Evolutionary conservation across 2,888 invertebrate species (phyloP), one percentile per base, ranked within the genome.

Genomic region (Oscheius myriophilus): DNA sequence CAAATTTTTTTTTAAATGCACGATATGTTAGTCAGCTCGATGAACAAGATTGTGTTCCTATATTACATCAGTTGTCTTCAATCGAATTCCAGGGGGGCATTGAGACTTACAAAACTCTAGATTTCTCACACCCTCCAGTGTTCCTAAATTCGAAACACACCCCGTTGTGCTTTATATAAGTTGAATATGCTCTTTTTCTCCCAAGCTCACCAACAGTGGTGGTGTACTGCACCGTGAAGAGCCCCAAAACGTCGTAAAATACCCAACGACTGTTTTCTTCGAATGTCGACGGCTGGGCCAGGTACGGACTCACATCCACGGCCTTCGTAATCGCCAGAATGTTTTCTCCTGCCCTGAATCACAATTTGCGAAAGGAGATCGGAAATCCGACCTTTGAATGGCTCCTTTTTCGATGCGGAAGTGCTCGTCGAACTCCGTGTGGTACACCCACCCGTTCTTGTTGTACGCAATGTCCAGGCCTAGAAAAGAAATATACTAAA

Each of bases 401-500:
- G 92, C 91, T 62, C 92, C 92, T 55, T 91, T 88, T 55, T 93
- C 92, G 86, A 95, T 92, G 86, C 92, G 55, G 71, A 71, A 71
- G 51, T 80, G 78, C 53, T 79, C 74, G 46, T 96, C 95, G 86
- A 92, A 93, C 86, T 91, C 91, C 63, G 95, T 95, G 88, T 95
- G 95, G 88, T 95, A 95, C 64, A 94, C 92, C 89, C 94, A 95
- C 65, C 95, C 95, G 89, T 95, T 94, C 66, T 92, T 90, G 69
- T 92, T 92, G 91, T 94, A 94, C 23, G 95, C 95, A 87, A 95
- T 92, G 89, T 95, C 95, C 82, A 95, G 89, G 67, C 95, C 94
- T 92, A 16, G 11, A 54, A n/a, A n/a, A 41, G 42, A 42, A 42
- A 42, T 43, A 43, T 43, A 43, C 43, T 43, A 43, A n/a, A 43